Percentiles rank a stretch among this genome's conserved stretches.
These are phyloP conservation scores for Rhadinocentrus ornatus DNA, from an alignment of 2,797 vertebrate species.

Conservation along the genomic window DNA sequence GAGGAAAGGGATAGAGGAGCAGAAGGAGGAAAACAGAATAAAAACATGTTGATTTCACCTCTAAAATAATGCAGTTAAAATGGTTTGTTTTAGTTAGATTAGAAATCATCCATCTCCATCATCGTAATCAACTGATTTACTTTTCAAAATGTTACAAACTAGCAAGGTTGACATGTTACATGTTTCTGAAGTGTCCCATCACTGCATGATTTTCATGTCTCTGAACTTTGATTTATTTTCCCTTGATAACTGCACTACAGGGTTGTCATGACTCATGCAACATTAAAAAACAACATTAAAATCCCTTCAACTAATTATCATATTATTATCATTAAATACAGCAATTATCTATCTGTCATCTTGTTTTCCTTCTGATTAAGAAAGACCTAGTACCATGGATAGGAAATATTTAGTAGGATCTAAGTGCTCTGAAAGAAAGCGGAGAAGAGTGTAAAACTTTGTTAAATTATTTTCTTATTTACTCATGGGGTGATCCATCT, in stretches of 20 bases:
- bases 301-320: constrained; percentile 81
- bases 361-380: constrained; percentile 64
- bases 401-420: constrained; percentile 77
- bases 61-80: not conserved
- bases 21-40: not conserved
- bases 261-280: constrained; percentile 66
- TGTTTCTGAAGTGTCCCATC: constrained; percentile 31
- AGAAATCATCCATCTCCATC: not conserved
- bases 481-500: constrained; percentile 61
- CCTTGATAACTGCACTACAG: constrained; percentile 40
- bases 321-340: constrained; percentile 83
- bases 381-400: constrained; percentile 65
- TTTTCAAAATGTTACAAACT: constrained; percentile 39
- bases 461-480: constrained; percentile 75
- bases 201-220: constrained; percentile 35
- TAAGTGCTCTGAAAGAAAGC: constrained; percentile 32
- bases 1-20: constrained; percentile 5
- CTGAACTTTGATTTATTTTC: constrained; percentile 53
- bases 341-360: constrained; percentile 77
- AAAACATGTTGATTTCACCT: not conserved
- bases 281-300: constrained; percentile 63
- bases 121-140: constrained; percentile 23
- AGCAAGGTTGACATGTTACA: constrained; percentile 30
- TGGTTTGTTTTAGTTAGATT: not conserved
- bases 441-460: constrained; percentile 59